Evolutionary conservation across 2,888 invertebrate genomes (phyloP).

Genomic region (Drosophila paucipuncta): DNA sequence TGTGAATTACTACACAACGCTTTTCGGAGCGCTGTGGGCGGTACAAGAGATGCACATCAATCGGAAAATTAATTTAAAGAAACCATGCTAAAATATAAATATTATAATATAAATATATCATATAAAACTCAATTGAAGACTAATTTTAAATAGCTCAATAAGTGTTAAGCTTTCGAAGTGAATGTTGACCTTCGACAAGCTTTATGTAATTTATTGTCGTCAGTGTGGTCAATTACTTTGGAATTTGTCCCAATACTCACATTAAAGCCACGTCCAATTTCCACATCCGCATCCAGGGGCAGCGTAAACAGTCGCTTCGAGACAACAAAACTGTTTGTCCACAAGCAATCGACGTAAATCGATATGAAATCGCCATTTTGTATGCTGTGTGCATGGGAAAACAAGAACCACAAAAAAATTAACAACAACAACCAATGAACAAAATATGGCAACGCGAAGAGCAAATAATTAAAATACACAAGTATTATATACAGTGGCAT

Average conservation of each 20-base stretch:
- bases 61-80: conserved; percentile 19
- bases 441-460: conserved; percentile 21
- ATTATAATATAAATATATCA: neutral
- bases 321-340: conserved; percentile 85
- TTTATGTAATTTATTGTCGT: conserved; percentile 7
- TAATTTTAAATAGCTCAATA: neutral
- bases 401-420: conserved; percentile 11
- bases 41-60: conserved; percentile 12
- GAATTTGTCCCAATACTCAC: conserved; percentile 80
- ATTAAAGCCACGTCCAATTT: conserved; percentile 84
- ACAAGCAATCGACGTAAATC: conserved; percentile 84
- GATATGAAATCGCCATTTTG: conserved; percentile 85
- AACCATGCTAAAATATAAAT: neutral
- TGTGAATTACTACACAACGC: conserved; percentile 41
- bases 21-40: conserved; percentile 10
- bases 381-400: conserved; percentile 73
- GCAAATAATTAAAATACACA: conserved; percentile 72
- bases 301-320: conserved; percentile 84
- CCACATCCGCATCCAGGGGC: conserved; percentile 84
- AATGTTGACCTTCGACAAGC: neutral
- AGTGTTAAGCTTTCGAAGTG: neutral
- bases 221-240: conserved; percentile 33
- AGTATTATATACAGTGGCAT: conserved; percentile 40
- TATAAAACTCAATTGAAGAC: neutral
- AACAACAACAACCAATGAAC: conserved; percentile 29